These are phyloP conservation scores for Epicampocera succincta DNA, from an alignment of 2,888 invertebrate species.

Conservation along the genomic window DNA sequence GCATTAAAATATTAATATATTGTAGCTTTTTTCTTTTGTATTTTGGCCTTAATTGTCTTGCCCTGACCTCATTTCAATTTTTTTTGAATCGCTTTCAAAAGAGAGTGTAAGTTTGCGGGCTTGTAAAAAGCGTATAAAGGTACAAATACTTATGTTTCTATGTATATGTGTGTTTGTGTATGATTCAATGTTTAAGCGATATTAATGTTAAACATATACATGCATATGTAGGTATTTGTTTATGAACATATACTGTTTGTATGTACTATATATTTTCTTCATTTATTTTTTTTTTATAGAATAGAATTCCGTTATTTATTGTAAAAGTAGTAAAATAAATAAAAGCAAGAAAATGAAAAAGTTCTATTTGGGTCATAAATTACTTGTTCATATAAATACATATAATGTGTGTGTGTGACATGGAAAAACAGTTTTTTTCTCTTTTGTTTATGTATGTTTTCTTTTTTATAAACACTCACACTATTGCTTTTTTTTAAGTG, in stretches of 20 bases:
- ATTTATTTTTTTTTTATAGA: constrained; percentile 2
- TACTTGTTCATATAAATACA: constrained; percentile 45
- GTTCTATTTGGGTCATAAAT: constrained; percentile 67
- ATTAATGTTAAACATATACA: constrained; percentile 1
- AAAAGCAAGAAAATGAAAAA: constrained; percentile 48
- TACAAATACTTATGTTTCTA: neutral
- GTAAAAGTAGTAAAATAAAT: constrained; percentile 44
- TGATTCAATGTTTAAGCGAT: neutral
- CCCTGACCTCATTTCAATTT: constrained; percentile 66
- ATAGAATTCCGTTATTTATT: constrained; percentile 53
- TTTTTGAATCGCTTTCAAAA: constrained; percentile 32
- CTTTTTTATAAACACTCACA: constrained; percentile 38
- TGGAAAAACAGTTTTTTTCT: constrained; percentile 46
- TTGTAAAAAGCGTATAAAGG: constrained; percentile 13
- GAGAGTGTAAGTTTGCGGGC: constrained; percentile 48
- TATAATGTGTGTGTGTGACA: constrained; percentile 40
- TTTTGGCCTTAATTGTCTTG: constrained; percentile 68
- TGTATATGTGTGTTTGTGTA: neutral
- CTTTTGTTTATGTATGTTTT: constrained; percentile 41
- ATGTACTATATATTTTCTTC: too few relatives aligned
- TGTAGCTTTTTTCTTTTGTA: constrained; percentile 16
- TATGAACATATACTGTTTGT: too few relatives aligned
- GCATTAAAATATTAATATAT: constrained; percentile 21
- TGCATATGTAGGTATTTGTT: constrained; percentile 3
- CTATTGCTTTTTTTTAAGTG: neutral